A percentile compares a stretch with the other conserved stretches of the same genome.
These are phyloP conservation scores for Edolisoma coerulescens DNA, from an alignment of 2,113 vertebrate species.

Conservation along the genomic window DNA sequence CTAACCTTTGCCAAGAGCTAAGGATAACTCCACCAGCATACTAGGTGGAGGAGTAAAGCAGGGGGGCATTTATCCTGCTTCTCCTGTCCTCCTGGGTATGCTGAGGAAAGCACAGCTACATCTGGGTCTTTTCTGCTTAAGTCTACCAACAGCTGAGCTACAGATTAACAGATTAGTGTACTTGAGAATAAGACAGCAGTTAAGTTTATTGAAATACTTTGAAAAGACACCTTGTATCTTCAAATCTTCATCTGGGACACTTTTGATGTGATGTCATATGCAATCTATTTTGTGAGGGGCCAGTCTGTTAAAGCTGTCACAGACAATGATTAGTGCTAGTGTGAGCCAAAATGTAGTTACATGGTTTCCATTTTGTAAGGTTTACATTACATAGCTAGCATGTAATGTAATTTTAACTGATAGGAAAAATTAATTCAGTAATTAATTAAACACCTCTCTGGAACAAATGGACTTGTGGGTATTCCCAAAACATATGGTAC, in stretches of 20 bases:
- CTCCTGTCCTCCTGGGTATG: background rate
- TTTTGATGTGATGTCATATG: background rate
- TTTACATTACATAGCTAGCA: background rate
- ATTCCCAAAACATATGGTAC: background rate
- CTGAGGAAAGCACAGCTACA: background rate
- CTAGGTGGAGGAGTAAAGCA: background rate
- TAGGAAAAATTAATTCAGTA: background rate
- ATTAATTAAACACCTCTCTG: background rate
- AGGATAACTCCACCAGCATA: background rate
- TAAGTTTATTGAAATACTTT: background rate
- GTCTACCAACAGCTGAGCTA: background rate
- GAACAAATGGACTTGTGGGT: background rate
- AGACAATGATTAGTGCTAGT: background rate
- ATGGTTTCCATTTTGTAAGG: background rate
- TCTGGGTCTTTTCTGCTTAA: background rate
- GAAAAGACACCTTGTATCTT: background rate
- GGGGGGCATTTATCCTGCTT: background rate
- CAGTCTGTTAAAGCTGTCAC: background rate
- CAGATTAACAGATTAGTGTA: background rate
- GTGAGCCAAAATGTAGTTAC: background rate
- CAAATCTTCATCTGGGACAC: background rate
- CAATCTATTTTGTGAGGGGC: background rate
- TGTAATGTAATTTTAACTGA: background rate
- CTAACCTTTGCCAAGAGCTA: background rate
- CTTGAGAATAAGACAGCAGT: background rate